Percentiles rank a stretch among this genome's conserved stretches.
phyloP scores from a whole-genome alignment of 2,113 vertebrate species.

The Meriones unguiculatus region DNA sequence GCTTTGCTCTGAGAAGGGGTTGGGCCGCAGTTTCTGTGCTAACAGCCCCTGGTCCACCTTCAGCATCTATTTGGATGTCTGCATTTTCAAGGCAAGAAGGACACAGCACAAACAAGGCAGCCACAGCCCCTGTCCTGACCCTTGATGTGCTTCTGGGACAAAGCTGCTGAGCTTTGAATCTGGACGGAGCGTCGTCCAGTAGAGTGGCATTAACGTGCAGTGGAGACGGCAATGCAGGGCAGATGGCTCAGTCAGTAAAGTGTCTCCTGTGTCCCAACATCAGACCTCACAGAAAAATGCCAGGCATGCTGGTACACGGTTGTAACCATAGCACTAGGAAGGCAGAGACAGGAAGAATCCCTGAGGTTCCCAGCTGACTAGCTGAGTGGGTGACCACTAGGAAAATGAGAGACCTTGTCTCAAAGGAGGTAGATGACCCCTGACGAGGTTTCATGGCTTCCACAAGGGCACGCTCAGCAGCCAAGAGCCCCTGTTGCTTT shows the following conservation, averaged over 20 bases:
- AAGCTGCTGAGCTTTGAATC: not conserved
- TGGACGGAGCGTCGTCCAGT: not conserved
- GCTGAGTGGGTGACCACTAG: not conserved
- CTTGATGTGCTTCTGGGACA: accelerated
- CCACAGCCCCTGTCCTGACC: not conserved
- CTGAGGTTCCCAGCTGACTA: no score
- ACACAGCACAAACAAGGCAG: not conserved
- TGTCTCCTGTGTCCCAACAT: not conserved
- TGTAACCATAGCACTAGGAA: not conserved
- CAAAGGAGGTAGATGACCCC: not conserved
- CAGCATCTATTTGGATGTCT: accelerated
- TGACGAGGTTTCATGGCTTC: no score
- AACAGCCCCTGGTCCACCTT: accelerated
- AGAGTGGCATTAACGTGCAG: no score
- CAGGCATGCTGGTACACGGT: not conserved
- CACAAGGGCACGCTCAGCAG: not conserved
- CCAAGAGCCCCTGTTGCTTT: not conserved
- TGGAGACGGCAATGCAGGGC: no score
- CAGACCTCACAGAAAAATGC: not conserved
- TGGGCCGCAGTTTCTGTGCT: accelerated
- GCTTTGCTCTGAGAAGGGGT: no score
- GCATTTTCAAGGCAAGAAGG: accelerated
- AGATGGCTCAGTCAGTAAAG: not conserved
- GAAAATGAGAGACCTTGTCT: not conserved
- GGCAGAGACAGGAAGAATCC: no score